Conservation (phyloP, 2,797 vertebrate species). For the Lagocephalus sceleratus region DNA sequence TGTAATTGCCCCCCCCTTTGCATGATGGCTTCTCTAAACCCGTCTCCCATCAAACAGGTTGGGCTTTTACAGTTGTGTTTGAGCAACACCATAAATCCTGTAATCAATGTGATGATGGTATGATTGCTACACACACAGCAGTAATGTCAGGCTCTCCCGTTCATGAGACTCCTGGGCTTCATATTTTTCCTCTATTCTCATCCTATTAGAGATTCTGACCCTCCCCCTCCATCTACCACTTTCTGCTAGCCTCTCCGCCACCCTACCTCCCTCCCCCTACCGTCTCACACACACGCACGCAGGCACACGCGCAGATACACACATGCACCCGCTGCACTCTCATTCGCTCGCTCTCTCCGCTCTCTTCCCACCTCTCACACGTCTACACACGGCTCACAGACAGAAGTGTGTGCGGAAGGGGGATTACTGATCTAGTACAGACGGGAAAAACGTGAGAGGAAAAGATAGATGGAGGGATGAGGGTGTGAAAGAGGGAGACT, state of each 20-base stretch:
- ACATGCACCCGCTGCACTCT: conserved; percentile 67
- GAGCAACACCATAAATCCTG: conserved; percentile 53
- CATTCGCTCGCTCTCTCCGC: conserved; percentile 29
- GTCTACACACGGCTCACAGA: conserved; percentile 63
- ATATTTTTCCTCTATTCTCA: conserved; percentile 73
- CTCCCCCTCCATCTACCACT: conserved; percentile 74
- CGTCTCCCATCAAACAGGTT: conserved; percentile 52
- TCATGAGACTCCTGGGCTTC: conserved; percentile 71
- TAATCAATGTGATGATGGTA: conserved; percentile 66
- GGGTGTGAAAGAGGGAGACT: conserved; percentile 55
- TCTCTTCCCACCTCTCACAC: conserved; percentile 55
- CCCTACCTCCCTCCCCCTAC: conserved; percentile 42
- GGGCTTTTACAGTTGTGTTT: conserved; percentile 44
- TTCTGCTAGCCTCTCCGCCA: conserved; percentile 57
- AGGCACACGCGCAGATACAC: conserved; percentile 28
- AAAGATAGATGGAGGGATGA: conserved; percentile 53
- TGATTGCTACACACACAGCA: conserved; percentile 68
- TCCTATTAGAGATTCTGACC: conserved; percentile 78
- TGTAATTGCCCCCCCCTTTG: conserved; percentile 39
- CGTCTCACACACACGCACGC: conserved; percentile 15
- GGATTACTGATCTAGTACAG: conserved; percentile 54
- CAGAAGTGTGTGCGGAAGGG: conserved; percentile 48
- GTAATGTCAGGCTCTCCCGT: conserved; percentile 70
- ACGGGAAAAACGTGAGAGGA: conserved; percentile 62
- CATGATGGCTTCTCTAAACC: conserved; percentile 42